Evolutionary conservation across 2,888 invertebrate species (phyloP), one percentile per base, ranked within the genome.

Genomic region (Agrotis puta): DNA sequence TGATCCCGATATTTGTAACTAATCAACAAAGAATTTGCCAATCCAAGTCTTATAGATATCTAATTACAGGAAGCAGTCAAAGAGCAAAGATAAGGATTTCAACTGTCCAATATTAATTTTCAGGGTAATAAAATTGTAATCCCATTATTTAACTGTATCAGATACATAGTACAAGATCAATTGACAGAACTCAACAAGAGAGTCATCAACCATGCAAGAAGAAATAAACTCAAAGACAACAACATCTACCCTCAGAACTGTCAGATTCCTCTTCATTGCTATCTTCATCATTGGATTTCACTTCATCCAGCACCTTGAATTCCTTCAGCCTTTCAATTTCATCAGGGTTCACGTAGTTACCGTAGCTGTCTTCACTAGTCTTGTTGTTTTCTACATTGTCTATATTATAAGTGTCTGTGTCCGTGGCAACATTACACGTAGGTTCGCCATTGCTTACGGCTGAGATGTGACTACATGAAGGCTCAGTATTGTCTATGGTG

Each of bases 241-340:
- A 7, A 56, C 59, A 73, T 81, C 76, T 93, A 94, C 94, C 94
- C 79, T 93, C 93, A 75, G 94, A 93, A 74, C 91, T 92, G 47
- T 95, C 92, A 0, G 92, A 91, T 3, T 90, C 92, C 9, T 93
- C 94, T 59, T 93, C 94, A 11, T 93, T 92, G 83, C 92, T 94
- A 74, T 95, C 94, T 56, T 94, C 94, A 65, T 95, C 95, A 27
- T 95, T 92, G 0, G 93, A 92, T 77, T 92, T 94, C 5, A 95
- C 93, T 83, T 96, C 96, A 72, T 96, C 96, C 64, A 96, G 83
- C 1, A 96, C 94, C 74, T 93, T 91, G 83, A 95, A 96, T 85
- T 96, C 94, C 61, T 91, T 87, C 6, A 96, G 85, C 64, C 89
- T 91, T 47, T 94, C 90, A 53, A 95, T 54, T 70, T 96, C 95